Evolutionary conservation across 2,113 vertebrate species (phyloP).

Genomic region (Myotis lucifugus): DNA sequence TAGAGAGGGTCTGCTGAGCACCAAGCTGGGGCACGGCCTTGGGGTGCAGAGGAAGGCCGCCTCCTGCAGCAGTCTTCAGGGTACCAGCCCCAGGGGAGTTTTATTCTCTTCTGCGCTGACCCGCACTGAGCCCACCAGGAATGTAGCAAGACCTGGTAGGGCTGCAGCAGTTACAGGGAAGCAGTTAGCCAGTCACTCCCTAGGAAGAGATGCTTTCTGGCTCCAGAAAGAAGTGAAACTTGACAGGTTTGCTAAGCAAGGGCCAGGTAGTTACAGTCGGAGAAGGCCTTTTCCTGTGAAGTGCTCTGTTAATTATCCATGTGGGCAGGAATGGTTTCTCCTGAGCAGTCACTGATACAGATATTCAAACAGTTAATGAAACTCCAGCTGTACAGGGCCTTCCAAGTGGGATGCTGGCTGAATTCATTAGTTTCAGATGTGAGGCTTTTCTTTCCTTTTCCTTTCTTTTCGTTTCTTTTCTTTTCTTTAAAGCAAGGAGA

Average conservation of each 20-base stretch:
- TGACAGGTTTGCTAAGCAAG: constrained; percentile 37
- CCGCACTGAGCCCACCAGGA: background rate
- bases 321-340: constrained; percentile 67
- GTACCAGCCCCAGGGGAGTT: background rate
- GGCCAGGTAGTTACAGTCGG: constrained; percentile 17
- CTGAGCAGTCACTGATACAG: constrained; percentile 72
- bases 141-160: background rate
- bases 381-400: constrained; percentile 66
- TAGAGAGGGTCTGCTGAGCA: background rate
- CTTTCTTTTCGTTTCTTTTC: background rate
- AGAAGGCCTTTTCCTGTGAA: constrained; percentile 44
- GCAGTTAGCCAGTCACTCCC: background rate
- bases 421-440: constrained; percentile 73
- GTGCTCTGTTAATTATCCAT: constrained; percentile 69
- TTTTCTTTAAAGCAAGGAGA: constrained; percentile 40
- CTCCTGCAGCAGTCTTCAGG: background rate
- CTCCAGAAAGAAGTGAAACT: constrained; percentile 3
- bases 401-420: constrained; percentile 60
- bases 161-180: background rate
- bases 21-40: background rate
- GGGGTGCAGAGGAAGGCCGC: background rate
- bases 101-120: background rate
- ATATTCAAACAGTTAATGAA: constrained; percentile 77
- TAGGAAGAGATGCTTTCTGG: background rate
- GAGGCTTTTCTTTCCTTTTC: background rate